Conservation (phyloP, 2,113 vertebrate species). For the Pan troglodytes region NHGRI_mPanTro3-v2.1_pri NC_072409.2:64567001-64567500, state of each 20-base stretch:
- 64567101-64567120: constrained; percentile 92
- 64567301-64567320: constrained; percentile 69
- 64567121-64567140: constrained; percentile 85
- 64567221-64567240: constrained; percentile 78
- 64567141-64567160: constrained; percentile 85
- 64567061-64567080: constrained; percentile 86
- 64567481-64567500: background rate
- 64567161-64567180: constrained; percentile 81
- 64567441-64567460: background rate
- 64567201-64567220: constrained; percentile 83
- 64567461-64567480: background rate
- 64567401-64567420: constrained; percentile 54
- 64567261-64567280: constrained; percentile 74
- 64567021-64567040: constrained; percentile 89
- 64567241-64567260: constrained; percentile 75
- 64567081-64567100: constrained; percentile 85
- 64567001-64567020: constrained; percentile 88
- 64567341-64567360: constrained; percentile 68
- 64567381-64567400: constrained; percentile 46
- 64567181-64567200: constrained; percentile 82
- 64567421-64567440: background rate
- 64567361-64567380: constrained; percentile 70
- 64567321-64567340: constrained; percentile 72
- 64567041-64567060: constrained; percentile 76
- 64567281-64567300: constrained; percentile 69